These are phyloP conservation scores for Hirtodrosophila trivittata DNA, from an alignment of 2,888 invertebrate species.

Conservation along the genomic window DNA sequence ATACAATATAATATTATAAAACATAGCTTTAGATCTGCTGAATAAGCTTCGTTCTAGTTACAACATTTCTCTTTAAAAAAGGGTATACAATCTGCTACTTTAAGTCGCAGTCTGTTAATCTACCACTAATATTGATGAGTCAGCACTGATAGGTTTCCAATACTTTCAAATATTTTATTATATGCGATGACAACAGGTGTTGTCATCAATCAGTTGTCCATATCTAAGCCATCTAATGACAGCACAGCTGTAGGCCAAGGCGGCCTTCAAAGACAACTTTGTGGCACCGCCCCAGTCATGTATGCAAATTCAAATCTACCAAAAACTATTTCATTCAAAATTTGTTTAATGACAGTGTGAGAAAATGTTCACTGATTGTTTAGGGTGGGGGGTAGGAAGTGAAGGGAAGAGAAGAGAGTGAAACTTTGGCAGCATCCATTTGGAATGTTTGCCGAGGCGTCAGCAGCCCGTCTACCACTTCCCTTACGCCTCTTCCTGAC, in stretches of 20 bases:
- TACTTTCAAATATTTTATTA: constrained; percentile 25
- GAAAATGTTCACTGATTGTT: background rate
- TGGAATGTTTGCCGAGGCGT: constrained; percentile 59
- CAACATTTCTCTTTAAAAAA: too few species aligned
- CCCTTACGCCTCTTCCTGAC: background rate
- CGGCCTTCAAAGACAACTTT: constrained; percentile 36
- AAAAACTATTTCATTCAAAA: constrained; percentile 70
- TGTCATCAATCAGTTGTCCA: constrained; percentile 53
- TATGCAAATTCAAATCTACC: constrained; percentile 63
- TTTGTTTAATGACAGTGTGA: constrained; percentile 29
- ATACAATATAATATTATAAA: too few species aligned
- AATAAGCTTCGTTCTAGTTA: too few species aligned
- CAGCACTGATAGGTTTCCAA: constrained; percentile 30
- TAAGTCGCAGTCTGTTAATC: background rate
- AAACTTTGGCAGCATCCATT: constrained; percentile 46
- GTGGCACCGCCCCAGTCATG: constrained; percentile 45
- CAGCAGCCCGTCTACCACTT: constrained; percentile 23
- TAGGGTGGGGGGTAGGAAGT: constrained; percentile 5
- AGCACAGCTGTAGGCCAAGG: constrained; percentile 23
- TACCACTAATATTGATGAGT: constrained; percentile 35
- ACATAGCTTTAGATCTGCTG: too few species aligned
- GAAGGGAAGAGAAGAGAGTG: constrained; percentile 16
- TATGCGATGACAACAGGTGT: constrained; percentile 63
- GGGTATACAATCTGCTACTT: constrained; percentile 18
- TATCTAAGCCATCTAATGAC: constrained; percentile 26